These are phyloP conservation scores for Spinus olivaceus DNA, from an alignment of 2,797 vertebrate species.

Conservation along the genomic window DNA sequence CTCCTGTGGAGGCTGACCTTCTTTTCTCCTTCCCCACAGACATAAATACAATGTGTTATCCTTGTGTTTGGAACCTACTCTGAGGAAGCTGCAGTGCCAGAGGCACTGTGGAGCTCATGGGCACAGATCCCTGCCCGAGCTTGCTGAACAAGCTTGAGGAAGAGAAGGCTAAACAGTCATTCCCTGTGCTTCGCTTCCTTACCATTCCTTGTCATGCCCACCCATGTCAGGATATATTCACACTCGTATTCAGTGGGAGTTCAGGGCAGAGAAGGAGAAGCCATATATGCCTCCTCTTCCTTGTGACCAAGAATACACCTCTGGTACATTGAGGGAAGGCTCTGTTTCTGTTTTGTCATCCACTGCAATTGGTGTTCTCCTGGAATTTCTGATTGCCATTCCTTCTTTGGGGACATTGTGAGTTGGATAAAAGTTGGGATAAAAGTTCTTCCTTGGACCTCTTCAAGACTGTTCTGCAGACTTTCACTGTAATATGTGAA, in stretches of 20 bases:
- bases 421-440: neutral
- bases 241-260: neutral
- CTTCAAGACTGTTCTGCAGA: neutral
- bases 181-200: neutral
- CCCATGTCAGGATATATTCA: fast-evolving
- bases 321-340: neutral
- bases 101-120: neutral
- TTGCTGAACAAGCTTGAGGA: neutral
- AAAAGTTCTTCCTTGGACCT: neutral
- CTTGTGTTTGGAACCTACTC: neutral
- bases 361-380: neutral
- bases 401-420: neutral
- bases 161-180: neutral
- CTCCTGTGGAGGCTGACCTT: neutral
- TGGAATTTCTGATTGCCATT: neutral
- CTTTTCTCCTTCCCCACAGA: neutral
- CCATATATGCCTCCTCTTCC: neutral
- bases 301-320: neutral
- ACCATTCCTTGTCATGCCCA: neutral
- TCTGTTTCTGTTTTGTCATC: neutral
- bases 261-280: neutral
- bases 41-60: neutral
- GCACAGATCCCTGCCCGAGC: neutral
- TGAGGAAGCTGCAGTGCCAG: neutral
- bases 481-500: neutral